Evolutionary conservation across 1,140 invertebrate species (phyloP).

Genomic region (Brachionus manjavacas): DNA sequence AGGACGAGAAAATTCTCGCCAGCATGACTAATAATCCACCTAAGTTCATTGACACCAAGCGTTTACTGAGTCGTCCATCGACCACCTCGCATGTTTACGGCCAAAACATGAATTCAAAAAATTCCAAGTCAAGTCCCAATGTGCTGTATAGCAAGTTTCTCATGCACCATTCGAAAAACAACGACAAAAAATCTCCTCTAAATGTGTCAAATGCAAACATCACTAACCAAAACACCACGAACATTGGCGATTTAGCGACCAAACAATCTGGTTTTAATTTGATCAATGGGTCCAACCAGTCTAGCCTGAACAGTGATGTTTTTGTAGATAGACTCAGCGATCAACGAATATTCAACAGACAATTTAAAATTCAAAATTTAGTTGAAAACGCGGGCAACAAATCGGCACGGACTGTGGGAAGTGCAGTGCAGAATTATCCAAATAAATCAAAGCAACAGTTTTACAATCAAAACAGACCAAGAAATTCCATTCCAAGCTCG

Average conservation of each 20-base stretch:
- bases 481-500: background rate
- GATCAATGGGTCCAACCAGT: conserved; percentile 4
- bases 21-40: background rate
- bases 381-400: background rate
- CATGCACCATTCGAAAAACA: background rate
- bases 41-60: background rate
- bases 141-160: background rate
- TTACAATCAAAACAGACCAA: background rate
- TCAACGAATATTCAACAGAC: conserved; percentile 37
- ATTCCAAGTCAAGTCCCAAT: conserved; percentile 10
- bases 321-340: conserved; percentile 31
- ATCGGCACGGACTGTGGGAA: background rate
- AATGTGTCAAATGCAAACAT: conserved; percentile 6
- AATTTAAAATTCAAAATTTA: conserved; percentile 33
- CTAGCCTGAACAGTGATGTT: conserved; percentile 26
- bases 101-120: background rate
- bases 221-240: background rate
- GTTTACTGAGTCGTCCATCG: background rate
- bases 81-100: background rate
- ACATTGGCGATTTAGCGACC: background rate
- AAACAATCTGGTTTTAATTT: background rate
- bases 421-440: background rate
- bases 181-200: background rate
- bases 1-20: background rate
- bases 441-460: background rate